Evolutionary conservation across 1,140 invertebrate species (phyloP).

Genomic region (Cydia strobilella): DNA sequence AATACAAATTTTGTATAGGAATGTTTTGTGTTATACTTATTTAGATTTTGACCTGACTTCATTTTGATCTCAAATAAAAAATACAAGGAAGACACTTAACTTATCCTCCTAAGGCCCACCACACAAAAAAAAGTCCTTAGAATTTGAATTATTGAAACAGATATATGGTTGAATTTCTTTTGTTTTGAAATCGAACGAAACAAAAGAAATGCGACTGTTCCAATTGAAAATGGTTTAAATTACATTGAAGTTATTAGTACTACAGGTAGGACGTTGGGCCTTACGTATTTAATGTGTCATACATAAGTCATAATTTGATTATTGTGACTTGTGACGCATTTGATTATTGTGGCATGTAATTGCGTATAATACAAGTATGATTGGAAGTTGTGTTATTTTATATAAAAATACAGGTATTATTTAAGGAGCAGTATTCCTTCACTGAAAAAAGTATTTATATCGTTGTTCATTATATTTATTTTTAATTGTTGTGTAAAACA

Average conservation of each 20-base stretch:
- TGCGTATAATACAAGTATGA: background rate
- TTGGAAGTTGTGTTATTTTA: background rate
- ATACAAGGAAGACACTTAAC: background rate
- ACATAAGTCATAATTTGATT: no score
- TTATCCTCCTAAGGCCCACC: background rate
- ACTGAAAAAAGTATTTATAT: slow-evolving; percentile 10
- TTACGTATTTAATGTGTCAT: no score
- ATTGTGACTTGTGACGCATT: no score
- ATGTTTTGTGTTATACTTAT: slow-evolving; percentile 6
- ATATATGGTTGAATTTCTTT: no score
- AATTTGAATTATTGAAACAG: no score
- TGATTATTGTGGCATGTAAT: no score
- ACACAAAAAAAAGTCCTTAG: no score
- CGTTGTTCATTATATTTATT: slow-evolving; percentile 2
- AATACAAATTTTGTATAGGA: background rate
- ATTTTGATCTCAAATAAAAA: slow-evolving; percentile 1
- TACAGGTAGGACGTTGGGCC: no score
- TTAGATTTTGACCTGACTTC: background rate
- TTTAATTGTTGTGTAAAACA: background rate
- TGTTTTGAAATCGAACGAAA: no score
- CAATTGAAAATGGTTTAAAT: no score
- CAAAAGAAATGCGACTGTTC: no score
- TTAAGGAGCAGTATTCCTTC: slow-evolving; percentile 21
- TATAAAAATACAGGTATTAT: slow-evolving; percentile 21
- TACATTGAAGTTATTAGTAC: no score